Evolutionary conservation across 1,140 invertebrate genomes (phyloP), one percentile per base, ranked within the genome.

Genomic region (Temnothorax curvispinosus): DNA sequence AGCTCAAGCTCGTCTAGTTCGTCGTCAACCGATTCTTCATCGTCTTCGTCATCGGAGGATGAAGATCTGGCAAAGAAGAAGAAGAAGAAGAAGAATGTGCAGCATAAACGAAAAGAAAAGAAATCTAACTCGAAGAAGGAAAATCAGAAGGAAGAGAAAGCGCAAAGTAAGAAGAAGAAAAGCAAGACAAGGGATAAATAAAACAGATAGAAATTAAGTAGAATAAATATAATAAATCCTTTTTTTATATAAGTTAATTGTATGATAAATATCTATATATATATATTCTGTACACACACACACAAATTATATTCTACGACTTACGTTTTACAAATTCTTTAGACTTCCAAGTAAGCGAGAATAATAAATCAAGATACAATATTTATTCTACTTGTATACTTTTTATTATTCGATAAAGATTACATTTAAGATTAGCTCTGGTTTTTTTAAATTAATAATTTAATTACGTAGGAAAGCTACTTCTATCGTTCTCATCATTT

Each of bases 1-100:
- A 86, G 65, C 1, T 89, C 87, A 11, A 77, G 82, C 6, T 85
- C 87, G 0, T 92, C 92, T 2, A 90, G 88, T 2, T 81, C 81
- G 8, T 80, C 67, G 11, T 58, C 82, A 27, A 54, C 56, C 3
- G 64, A 64, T 9, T 80, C 77, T 3, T 75, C 60, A 35, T 67
- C 47, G 21, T 84, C 87, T 13, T 85, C 52, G 15, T 72, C 60
- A 1, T 88, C 82, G 2, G 89, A 84, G 0, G 47, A 87, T 67
- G 56, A 76, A 78, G 41, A 62, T 13, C 56, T 76, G 0, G 82
- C 78, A 3, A 72, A 78, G n/a, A 74, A 75, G 21, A 69, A 9
- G 50, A 52, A 52, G 15, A 64, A 38, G 13, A 65, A 65, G 38
- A 65, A 41, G 18, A 65, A 41, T 21, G 18, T 65, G n/a, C 38